Evolutionary conservation across 1,140 invertebrate species (phyloP).

Genomic region (Tribolium madens): DNA sequence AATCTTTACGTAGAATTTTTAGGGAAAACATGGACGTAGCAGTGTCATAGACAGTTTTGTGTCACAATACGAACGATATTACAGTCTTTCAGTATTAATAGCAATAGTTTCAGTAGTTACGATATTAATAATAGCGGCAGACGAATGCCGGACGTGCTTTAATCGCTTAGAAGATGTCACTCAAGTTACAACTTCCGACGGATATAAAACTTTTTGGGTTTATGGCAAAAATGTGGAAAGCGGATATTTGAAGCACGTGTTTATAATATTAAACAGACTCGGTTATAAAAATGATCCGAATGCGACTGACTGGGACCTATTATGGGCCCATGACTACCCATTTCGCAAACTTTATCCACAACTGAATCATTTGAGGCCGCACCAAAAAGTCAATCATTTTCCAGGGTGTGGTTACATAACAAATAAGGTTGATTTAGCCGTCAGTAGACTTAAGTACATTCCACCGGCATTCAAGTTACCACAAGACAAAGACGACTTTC

Average conservation of each 20-base stretch:
- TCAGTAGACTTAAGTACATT: slow-evolving; percentile 79
- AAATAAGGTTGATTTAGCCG: slow-evolving; percentile 93
- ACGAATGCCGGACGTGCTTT: slow-evolving; percentile 58
- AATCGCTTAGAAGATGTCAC: slow-evolving; percentile 18
- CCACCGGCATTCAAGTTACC: slow-evolving; percentile 92
- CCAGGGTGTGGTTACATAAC: slow-evolving; percentile 95
- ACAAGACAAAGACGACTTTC: slow-evolving; percentile 77
- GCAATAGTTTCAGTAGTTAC: slow-evolving; percentile 53
- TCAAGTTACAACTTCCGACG: background rate
- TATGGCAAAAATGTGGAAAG: slow-evolving; percentile 70
- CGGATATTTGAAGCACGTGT: slow-evolving; percentile 83
- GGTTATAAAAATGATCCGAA: slow-evolving; percentile 77
- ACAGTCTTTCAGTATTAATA: slow-evolving; percentile 48
- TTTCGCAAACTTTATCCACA: slow-evolving; percentile 75
- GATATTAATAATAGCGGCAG: slow-evolving; percentile 55
- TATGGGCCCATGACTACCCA: slow-evolving; percentile 96
- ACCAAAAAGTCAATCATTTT: slow-evolving; percentile 94
- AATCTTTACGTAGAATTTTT: background rate
- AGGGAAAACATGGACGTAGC: background rate
- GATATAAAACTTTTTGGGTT: slow-evolving; percentile 66
- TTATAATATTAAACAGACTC: slow-evolving; percentile 77
- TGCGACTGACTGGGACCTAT: slow-evolving; percentile 81
- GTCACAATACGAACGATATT: slow-evolving; percentile 30
- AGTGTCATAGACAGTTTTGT: slow-evolving; percentile 6
- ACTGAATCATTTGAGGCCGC: slow-evolving; percentile 74